Evolutionary conservation across 2,113 vertebrate genomes (phyloP).

Genomic region (Crotophaga sulcirostris): DNA sequence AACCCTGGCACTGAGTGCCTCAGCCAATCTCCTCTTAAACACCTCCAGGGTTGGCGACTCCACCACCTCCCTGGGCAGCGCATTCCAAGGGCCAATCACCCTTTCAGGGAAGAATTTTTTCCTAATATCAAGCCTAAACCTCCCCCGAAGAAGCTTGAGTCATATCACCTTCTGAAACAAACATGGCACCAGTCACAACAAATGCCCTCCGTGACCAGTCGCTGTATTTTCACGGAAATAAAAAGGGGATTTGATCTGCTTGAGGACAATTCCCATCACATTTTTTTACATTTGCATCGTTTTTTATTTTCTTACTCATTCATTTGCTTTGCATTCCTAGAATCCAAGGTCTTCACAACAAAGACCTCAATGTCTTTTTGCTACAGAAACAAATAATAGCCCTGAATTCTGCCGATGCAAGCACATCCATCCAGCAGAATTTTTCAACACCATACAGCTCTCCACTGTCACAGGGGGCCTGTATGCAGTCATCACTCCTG

Average conservation of each 20-base stretch:
- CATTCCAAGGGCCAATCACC: no score
- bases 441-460: neutral
- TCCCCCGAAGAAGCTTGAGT: no score
- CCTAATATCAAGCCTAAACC: no score
- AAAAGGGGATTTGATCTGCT: neutral
- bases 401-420: neutral
- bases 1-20: no score
- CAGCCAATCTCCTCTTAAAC: no score
- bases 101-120: no score
- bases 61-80: no score
- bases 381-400: neutral
- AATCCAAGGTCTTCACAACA: neutral
- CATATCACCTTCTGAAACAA: neutral
- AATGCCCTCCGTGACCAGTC: neutral
- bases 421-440: neutral
- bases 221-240: neutral
- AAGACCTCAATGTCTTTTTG: neutral
- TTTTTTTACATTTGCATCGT: neutral
- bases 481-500: neutral
- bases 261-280: neutral
- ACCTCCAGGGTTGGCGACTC: no score
- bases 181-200: neutral
- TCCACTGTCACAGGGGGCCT: neutral
- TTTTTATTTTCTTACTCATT: neutral
- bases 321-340: neutral